Base-by-base conservation (phyloP, 2,113 vertebrate genomes). In the Epinephelus lanceolatus region DNA sequence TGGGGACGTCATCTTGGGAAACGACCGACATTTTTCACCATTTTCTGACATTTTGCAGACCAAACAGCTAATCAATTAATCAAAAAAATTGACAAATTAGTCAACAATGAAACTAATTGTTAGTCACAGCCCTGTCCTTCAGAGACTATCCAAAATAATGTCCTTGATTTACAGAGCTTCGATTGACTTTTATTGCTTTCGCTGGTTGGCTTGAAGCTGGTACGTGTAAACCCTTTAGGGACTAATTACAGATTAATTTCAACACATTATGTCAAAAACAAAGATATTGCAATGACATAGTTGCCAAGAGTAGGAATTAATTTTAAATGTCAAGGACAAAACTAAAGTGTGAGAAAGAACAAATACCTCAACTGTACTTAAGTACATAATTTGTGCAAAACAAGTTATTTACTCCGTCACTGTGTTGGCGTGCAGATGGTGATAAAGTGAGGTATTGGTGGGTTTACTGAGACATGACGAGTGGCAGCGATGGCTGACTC, bases 401-500 rank as follows among this genome's bases (percentile, higher is more conserved):
- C 42, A 80, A 66, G 59, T 49, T 71, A 37, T 86, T 84, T 51
- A 73, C 71, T 84, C 33, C 13, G 0, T 27, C 1, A 30, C 62
- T 59, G 57, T 57, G 93, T 90, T 94, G 79, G 73, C 33, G 13
- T 69, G 63, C 2, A 11, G 37, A 78, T 37, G 78, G 84, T 72
- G 83, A 93, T 93, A 91, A 89, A 91, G 84, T 85, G 66, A 81
- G 70, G 72, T 69, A 80, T 78, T 88, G 60, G 81, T 82, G 33
- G 21, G 76, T 69, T 82, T 66, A 61, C 83, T 72, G 80, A 76
- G 88, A 90, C 84, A 87, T 86, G 83, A 91, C 52, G 86, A 90
- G 83, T 51, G 83, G 86, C 80, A 80, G 83, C 51, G 7, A 82
- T 59, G 84, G 65, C 87, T 93, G 92, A 94, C 85, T 93, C 90